Conservation (phyloP, 2,888 invertebrate species). For the Phrixothrix hirtus region DNA sequence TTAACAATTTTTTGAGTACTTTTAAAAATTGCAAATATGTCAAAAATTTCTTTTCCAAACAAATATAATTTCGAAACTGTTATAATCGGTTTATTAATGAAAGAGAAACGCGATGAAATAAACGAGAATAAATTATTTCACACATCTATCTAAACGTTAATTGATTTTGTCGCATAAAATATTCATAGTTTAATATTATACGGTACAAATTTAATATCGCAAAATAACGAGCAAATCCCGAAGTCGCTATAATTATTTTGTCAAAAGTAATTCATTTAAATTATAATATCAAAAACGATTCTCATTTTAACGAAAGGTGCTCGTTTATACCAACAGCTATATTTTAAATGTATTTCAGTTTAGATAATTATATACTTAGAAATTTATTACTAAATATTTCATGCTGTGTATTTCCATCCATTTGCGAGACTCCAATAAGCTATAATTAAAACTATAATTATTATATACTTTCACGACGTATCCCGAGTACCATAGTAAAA, state of each 20-base stretch:
- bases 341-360: constrained; percentile 33
- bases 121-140: constrained; percentile 31
- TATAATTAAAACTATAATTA: constrained; percentile 46
- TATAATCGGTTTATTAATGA: background rate
- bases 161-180: constrained; percentile 37
- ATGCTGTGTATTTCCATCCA: constrained; percentile 37
- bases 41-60: background rate
- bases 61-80: background rate
- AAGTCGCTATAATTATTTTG: constrained; percentile 36
- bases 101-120: background rate
- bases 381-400: constrained; percentile 42
- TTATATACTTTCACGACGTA: constrained; percentile 32
- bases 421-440: constrained; percentile 37
- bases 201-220: constrained; percentile 9
- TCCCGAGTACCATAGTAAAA: constrained; percentile 10
- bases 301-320: constrained; percentile 24
- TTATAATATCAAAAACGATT: constrained; percentile 20
- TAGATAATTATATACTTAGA: constrained; percentile 40
- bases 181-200: constrained; percentile 31
- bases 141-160: constrained; percentile 34
- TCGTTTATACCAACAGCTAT: constrained; percentile 33
- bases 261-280: constrained; percentile 39
- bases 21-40: constrained; percentile 1
- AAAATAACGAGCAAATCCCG: constrained; percentile 5
- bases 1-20: background rate